These are phyloP conservation scores for Sebastolobus alascanus DNA, from an alignment of 2,797 vertebrate species.

Conservation along the genomic window DNA sequence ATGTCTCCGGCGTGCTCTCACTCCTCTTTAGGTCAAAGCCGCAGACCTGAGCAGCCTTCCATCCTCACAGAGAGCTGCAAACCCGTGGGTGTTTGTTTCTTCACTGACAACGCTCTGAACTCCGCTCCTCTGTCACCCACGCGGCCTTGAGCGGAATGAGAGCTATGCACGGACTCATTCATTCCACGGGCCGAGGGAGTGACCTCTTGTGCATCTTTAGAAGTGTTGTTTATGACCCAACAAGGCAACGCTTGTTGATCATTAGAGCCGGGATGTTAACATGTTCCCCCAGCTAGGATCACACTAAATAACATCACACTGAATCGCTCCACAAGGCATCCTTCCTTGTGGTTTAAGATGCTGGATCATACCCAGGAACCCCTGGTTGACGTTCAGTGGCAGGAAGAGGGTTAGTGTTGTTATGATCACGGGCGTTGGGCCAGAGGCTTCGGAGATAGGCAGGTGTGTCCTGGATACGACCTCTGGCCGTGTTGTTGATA, in stretches of 20 bases:
- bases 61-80: conserved; percentile 51
- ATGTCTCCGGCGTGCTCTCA: conserved; percentile 10
- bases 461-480: conserved; percentile 69
- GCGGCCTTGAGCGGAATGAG: conserved; percentile 67
- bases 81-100: conserved; percentile 80
- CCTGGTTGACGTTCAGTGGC: conserved; percentile 33
- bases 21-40: conserved; percentile 42
- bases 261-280: conserved; percentile 58
- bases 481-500: conserved; percentile 63
- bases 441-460: conserved; percentile 61
- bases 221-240: conserved; percentile 60
- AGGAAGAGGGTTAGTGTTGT: conserved; percentile 60
- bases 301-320: conserved; percentile 41
- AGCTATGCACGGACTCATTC: conserved; percentile 67
- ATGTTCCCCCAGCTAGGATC: conserved; percentile 16
- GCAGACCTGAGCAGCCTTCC: conserved; percentile 17
- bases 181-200: conserved; percentile 63
- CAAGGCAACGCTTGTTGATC: conserved; percentile 64
- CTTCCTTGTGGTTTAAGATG: conserved; percentile 20
- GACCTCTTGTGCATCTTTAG: conserved; percentile 26
- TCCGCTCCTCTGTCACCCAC: conserved; percentile 61
- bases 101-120: conserved; percentile 62
- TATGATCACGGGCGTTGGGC: conserved; percentile 47
- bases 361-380: conserved; percentile 41
- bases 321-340: conserved; percentile 23